These are phyloP conservation scores for Formica aserva DNA, from an alignment of 2,888 invertebrate species.

Conservation along the genomic window DNA sequence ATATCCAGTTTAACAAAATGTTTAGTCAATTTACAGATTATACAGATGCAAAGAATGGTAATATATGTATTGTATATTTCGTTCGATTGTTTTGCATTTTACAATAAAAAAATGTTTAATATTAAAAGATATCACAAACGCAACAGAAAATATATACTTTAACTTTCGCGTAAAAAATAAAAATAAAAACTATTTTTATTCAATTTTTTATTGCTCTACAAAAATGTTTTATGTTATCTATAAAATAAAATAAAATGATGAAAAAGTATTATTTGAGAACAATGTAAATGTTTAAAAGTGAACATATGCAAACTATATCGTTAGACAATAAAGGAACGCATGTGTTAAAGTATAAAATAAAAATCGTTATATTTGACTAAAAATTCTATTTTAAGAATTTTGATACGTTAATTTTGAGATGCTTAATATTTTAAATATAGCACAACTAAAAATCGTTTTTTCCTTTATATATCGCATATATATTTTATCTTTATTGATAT, in stretches of 20 bases:
- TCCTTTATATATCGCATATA: background rate
- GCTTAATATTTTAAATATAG: background rate
- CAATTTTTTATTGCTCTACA: background rate
- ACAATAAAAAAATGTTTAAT: background rate
- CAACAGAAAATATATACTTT: background rate
- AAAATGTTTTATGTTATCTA: background rate
- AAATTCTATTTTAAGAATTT: background rate
- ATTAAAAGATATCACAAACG: background rate
- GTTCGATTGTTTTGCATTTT: constrained; percentile 2
- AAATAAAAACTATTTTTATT: background rate
- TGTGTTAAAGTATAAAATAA: background rate
- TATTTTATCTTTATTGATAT: background rate
- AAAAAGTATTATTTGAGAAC: background rate
- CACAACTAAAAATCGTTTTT: background rate
- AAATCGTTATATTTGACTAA: background rate
- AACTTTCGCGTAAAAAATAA: background rate
- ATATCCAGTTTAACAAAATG: constrained; percentile 32
- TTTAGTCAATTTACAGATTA: constrained; percentile 6
- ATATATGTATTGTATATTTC: background rate
- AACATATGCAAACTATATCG: background rate
- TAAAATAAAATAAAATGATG: background rate
- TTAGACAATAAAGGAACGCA: background rate
- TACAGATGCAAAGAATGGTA: background rate
- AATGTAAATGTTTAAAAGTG: background rate
- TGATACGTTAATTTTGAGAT: background rate